Percentiles rank a stretch among this genome's conserved stretches.
Evolutionary conservation across 2,113 vertebrate species (phyloP).

Genomic region (Cololabis saira): DNA sequence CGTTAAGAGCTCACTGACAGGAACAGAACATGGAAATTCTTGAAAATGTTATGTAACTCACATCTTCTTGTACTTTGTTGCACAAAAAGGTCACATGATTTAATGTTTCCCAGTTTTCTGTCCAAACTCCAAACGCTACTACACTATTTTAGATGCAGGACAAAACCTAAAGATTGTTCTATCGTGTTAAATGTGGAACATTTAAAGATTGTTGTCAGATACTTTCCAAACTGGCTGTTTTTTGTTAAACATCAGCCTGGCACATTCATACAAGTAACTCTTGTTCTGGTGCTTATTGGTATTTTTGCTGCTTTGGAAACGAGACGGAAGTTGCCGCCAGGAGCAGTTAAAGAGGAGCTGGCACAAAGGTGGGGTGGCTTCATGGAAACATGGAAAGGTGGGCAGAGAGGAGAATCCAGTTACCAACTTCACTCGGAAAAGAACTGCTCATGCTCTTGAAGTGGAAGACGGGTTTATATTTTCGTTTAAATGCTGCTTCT

Average conservation of each 20-base stretch:
- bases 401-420: fast-evolving
- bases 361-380: conserved; percentile 34
- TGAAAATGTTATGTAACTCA: no score
- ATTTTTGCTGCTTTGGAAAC: conserved; percentile 64
- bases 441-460: conserved; percentile 9
- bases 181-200: conserved; percentile 23
- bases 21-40: neutral
- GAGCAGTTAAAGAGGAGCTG: conserved; percentile 17
- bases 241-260: conserved; percentile 19
- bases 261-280: conserved; percentile 40
- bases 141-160: neutral
- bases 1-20: conserved; percentile 19
- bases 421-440: conserved; percentile 38
- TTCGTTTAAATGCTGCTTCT: no score
- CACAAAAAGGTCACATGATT: conserved; percentile 14
- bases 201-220: conserved; percentile 21
- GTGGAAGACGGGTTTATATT: conserved; percentile 33
- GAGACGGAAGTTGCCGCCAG: conserved; percentile 20
- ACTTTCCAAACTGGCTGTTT: conserved; percentile 10
- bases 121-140: conserved; percentile 21
- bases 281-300: conserved; percentile 65
- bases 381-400: neutral
- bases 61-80: no score
- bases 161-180: conserved; percentile 11
- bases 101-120: conserved; percentile 54